phyloP scores from a whole-genome alignment of 2,888 invertebrate species.

The Tetranychus truncatus region DNA sequence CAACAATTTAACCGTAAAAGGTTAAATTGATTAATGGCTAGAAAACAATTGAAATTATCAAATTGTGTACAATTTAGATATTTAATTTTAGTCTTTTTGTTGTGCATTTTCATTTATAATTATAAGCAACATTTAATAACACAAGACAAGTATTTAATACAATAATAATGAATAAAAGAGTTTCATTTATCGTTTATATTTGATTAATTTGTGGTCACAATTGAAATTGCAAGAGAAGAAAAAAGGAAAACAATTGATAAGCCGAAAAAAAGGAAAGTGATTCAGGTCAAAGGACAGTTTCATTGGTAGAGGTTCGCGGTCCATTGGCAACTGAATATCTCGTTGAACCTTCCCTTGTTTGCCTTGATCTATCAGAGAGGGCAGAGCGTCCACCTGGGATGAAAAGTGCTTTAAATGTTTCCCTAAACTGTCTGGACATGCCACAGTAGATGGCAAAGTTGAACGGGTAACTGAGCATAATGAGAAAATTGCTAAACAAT shows the following conservation, averaged over 20 bases:
- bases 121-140: not conserved
- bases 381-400: conserved; percentile 33
- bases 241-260: not conserved
- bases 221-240: not conserved
- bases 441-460: conserved; percentile 91
- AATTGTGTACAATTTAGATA: too few species aligned
- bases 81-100: too few species aligned
- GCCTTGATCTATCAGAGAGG: conserved; percentile 30
- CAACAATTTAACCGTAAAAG: too few species aligned
- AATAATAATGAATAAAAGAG: too few species aligned
- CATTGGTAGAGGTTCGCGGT: conserved; percentile 56
- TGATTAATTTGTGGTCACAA: not conserved
- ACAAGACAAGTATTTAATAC: not conserved
- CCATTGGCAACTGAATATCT: conserved; percentile 63
- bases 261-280: not conserved
- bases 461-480: conserved; percentile 47
- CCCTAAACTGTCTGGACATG: conserved; percentile 81
- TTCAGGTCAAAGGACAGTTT: conserved; percentile 48
- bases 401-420: conserved; percentile 68
- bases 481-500: conserved; percentile 69
- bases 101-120: not conserved
- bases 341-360: conserved; percentile 42
- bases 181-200: not conserved
- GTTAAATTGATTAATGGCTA: too few species aligned
- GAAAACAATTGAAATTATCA: too few species aligned